Percentiles rank a stretch among this genome's conserved stretches.
phyloP scores from a whole-genome alignment of 1,140 invertebrate species.

The Drosophila neocordata region DNA sequence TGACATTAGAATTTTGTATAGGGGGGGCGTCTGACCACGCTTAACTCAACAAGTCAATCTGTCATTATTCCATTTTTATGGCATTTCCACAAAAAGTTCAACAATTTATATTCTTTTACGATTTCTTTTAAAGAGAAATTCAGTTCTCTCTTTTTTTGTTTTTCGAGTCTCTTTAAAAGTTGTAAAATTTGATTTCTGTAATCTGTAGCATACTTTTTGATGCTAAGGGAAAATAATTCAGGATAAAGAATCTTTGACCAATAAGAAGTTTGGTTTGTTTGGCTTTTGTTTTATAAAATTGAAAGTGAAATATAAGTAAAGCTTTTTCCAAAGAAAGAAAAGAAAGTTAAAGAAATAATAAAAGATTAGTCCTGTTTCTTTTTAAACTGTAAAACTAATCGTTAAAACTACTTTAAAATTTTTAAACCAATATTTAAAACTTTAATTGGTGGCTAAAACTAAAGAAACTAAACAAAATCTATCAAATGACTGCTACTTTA shows the following conservation, averaged over 20 bases:
- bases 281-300: no score
- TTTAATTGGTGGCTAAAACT: no score
- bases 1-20: constrained; percentile 19
- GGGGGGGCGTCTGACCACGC: constrained; percentile 25
- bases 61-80: constrained; percentile 36
- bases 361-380: no score
- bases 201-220: constrained; percentile 35
- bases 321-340: no score
- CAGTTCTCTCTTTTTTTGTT: constrained; percentile 13
- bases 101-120: neutral
- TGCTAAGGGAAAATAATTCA: neutral
- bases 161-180: neutral
- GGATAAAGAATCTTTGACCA: neutral
- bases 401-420: no score
- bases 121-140: neutral
- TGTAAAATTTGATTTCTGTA: neutral
- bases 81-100: constrained; percentile 32
- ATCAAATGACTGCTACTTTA: no score
- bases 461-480: no score
- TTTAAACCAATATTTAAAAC: no score
- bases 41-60: constrained; percentile 16
- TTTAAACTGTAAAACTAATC: no score
- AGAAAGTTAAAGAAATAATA: no score
- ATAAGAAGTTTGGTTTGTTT: no score
- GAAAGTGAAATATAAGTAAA: no score